phyloP scores from a whole-genome alignment of 2,113 vertebrate species.

The Melanerpes aurifrons region DNA sequence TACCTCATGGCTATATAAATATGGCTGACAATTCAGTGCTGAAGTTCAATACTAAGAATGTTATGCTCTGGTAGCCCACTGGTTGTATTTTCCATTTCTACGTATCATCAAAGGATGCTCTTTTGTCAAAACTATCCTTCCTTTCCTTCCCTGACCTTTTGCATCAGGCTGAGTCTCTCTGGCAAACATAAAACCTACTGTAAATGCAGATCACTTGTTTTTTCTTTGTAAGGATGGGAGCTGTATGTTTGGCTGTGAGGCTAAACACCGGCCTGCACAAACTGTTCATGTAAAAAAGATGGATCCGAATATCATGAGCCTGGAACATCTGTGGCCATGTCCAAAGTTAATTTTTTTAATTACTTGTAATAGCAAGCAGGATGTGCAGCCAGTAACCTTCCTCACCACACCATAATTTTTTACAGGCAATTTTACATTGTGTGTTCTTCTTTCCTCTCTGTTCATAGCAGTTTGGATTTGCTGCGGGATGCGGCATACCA shows the following conservation, averaged over 20 bases:
- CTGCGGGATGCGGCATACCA: not conserved
- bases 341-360: constrained; percentile 55
- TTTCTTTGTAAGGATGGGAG: not conserved
- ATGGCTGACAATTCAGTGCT: not conserved
- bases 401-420: constrained; percentile 21
- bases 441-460: not conserved
- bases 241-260: not conserved
- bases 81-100: not conserved
- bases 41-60: not conserved
- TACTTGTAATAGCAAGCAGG: not conserved
- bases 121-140: not conserved
- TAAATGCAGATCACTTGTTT: constrained; percentile 29
- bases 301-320: not conserved
- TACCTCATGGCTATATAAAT: not conserved
- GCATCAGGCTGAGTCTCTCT: not conserved
- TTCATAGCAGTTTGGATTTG: not conserved
- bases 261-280: not conserved
- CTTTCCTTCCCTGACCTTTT: constrained; percentile 25
- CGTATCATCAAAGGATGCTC: not conserved
- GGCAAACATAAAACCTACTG: constrained; percentile 17
- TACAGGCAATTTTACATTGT: constrained; percentile 49
- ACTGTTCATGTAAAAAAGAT: not conserved
- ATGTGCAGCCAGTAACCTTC: constrained; percentile 25
- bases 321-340: constrained; percentile 31
- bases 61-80: not conserved